Percentiles rank a stretch among this genome's conserved stretches.
Conservation (phyloP, 2,888 invertebrate genomes). For the Epinotia brunnichana region DNA sequence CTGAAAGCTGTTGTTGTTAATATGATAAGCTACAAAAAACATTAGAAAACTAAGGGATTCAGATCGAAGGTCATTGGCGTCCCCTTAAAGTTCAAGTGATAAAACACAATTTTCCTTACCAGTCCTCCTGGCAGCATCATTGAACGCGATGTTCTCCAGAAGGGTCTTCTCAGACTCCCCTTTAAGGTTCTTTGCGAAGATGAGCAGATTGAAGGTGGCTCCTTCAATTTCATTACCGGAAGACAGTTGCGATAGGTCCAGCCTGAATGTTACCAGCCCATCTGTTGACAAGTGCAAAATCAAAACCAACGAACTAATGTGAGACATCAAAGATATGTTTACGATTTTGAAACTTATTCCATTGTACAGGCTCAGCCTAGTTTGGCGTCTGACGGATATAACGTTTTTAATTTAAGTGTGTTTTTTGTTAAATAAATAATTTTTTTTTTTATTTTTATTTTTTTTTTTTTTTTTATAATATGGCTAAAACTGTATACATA, state of each 20-base stretch:
- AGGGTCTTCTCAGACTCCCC: constrained; percentile 92
- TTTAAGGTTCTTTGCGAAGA: constrained; percentile 93
- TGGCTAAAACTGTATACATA: neutral
- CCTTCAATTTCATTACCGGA: constrained; percentile 72
- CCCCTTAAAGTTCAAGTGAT: no score
- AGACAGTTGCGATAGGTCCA: constrained; percentile 86
- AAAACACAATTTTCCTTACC: constrained; percentile 86
- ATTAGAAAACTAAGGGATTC: no score
- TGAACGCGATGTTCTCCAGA: constrained; percentile 93
- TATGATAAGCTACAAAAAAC: no score
- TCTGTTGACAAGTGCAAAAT: constrained; percentile 60
- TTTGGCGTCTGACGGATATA: no score
- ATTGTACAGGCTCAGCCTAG: no score
- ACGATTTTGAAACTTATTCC: neutral
- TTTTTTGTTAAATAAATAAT: no score
- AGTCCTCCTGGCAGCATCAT: constrained; percentile 93
- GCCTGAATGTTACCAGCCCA: constrained; percentile 73
- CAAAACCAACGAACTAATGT: neutral
- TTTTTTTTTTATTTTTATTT: no score
- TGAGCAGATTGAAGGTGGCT: constrained; percentile 89
- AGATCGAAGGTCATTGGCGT: no score
- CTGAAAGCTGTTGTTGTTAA: no score
- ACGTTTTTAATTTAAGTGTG: no score
- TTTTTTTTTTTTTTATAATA: no score
- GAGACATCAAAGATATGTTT: no score